phyloP scores from a whole-genome alignment of 2,797 vertebrate species.

The Anguilla pacifica region DNA sequence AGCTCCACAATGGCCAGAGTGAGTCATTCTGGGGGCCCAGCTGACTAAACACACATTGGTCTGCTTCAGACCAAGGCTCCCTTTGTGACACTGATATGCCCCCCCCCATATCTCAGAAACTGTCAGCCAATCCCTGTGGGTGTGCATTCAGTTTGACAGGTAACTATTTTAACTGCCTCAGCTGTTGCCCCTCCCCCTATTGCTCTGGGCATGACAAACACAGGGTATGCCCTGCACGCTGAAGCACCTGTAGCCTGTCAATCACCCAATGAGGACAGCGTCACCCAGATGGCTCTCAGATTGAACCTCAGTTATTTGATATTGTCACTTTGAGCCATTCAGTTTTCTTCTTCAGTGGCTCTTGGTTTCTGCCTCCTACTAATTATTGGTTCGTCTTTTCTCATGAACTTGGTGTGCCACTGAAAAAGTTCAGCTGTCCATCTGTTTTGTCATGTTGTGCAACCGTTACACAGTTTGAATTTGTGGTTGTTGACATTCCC shows the following conservation, averaged over 20 bases:
- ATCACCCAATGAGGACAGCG: conserved; percentile 43
- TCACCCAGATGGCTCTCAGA: conserved; percentile 1
- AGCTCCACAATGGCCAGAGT: conserved; percentile 27
- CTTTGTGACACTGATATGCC: conserved; percentile 48
- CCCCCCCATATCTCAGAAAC: conserved; percentile 37
- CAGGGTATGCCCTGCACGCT: conserved; percentile 13
- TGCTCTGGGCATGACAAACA: conserved; percentile 26
- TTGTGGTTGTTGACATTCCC: background rate
- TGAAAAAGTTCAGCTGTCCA: background rate
- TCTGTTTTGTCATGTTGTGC: background rate
- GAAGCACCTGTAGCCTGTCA: conserved; percentile 60
- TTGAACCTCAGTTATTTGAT: background rate
- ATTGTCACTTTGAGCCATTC: conserved; percentile 5
- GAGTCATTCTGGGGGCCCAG: conserved; percentile 28
- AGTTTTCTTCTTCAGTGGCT: background rate
- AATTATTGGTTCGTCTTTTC: background rate
- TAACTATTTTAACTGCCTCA: conserved; percentile 53
- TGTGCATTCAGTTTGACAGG: conserved; percentile 18
- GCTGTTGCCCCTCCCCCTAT: conserved; percentile 57
- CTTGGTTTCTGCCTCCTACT: background rate
- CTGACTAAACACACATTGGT: conserved; percentile 38
- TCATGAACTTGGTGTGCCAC: background rate
- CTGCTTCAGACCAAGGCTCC: conserved; percentile 28
- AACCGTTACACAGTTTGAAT: background rate
- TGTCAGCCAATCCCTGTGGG: conserved; percentile 2